Evolutionary conservation across 53 echinoderm and acorn worm species (phyloP).

Genomic region (Henricia sp.): DNA sequence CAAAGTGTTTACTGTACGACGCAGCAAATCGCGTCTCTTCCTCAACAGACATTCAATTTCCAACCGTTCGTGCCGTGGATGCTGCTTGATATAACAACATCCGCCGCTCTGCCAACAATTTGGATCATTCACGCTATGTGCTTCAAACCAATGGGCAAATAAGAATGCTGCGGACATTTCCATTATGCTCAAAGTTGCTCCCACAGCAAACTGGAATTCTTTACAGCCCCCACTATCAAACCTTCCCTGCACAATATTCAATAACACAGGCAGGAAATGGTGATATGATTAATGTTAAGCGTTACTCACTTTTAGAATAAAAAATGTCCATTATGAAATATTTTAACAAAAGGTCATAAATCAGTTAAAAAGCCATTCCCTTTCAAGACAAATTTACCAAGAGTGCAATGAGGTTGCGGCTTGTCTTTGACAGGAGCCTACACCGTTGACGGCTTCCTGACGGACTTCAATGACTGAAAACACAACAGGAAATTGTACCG

Average conservation of each 20-base stretch:
- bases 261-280: not conserved
- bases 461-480: slow-evolving; percentile 14
- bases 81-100: slow-evolving; percentile 22
- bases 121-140: not conserved
- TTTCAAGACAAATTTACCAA: slow-evolving; percentile 22
- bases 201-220: not conserved
- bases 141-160: not conserved
- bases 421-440: slow-evolving; percentile 26
- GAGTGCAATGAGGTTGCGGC: slow-evolving; percentile 37
- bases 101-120: not conserved
- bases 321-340: not conserved
- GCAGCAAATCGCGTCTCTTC: not conserved
- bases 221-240: not conserved
- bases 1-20: slow-evolving; percentile 9
- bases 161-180: not conserved
- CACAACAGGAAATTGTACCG: slow-evolving; percentile 50
- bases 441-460: slow-evolving; percentile 14
- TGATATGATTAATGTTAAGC: not conserved
- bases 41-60: slow-evolving; percentile 32
- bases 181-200: not conserved
- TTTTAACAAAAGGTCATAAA: not conserved
- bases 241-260: not conserved
- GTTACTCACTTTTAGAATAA: too few relatives aligned
- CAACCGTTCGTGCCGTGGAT: not conserved
- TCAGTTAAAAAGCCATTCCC: not conserved